Evolutionary conservation across 2,113 vertebrate genomes (phyloP).

Genomic region (Otolemur garnettii): DNA sequence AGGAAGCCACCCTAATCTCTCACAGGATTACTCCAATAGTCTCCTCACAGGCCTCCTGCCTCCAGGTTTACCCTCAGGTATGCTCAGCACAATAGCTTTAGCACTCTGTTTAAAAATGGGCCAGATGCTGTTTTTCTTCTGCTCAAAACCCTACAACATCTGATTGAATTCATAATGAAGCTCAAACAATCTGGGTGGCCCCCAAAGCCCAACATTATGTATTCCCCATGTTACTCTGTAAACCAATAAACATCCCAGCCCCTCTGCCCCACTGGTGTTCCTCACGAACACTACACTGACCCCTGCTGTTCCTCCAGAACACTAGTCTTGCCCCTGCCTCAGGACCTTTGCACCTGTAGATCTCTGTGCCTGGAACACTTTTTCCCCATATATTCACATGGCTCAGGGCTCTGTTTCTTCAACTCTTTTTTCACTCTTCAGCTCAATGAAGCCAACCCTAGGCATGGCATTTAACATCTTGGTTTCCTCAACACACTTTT

Average conservation of each 20-base stretch:
- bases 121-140: not conserved
- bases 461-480: not conserved
- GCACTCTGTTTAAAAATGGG: not conserved
- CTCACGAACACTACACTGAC: not conserved
- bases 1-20: not conserved
- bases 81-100: not conserved
- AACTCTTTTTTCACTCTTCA: not conserved
- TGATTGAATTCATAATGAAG: not conserved
- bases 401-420: not conserved
- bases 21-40: not conserved
- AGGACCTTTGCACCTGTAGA: not conserved
- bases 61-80: not conserved
- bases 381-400: not conserved
- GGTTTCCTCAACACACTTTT: not conserved
- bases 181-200: not conserved
- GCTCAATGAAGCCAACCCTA: not conserved
- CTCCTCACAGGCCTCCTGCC: not conserved
- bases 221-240: not conserved
- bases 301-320: not conserved
- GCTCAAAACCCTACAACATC: not conserved
- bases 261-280: not conserved
- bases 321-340: not conserved
- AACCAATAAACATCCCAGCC: not conserved
- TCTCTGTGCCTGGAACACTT: not conserved
- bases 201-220: accelerated